Percentiles rank a stretch among this genome's conserved stretches.
Conservation (phyloP, 2,888 invertebrate genomes). For the Zaprionus bogoriensis region DNA sequence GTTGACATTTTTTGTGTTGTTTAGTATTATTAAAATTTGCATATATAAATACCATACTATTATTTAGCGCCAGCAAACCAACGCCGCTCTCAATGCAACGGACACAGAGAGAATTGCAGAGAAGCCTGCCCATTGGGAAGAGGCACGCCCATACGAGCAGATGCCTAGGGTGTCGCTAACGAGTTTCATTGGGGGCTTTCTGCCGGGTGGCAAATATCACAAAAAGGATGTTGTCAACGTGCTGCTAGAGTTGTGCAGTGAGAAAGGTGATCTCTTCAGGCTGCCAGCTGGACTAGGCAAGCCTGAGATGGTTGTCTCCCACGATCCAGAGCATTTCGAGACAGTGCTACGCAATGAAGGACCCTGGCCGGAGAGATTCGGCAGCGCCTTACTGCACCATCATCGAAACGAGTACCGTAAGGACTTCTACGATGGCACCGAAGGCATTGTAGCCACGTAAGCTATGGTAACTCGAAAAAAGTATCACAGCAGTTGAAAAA, state of each 20-base stretch:
- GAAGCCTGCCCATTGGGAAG: slow-evolving; percentile 59
- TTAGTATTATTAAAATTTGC: neutral
- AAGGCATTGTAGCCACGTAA: slow-evolving; percentile 67
- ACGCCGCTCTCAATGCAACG: slow-evolving; percentile 14
- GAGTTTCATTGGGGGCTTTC: slow-evolving; percentile 16
- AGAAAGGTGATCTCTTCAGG: slow-evolving; percentile 81
- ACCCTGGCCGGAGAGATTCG: slow-evolving; percentile 82
- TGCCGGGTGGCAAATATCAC: slow-evolving; percentile 69
- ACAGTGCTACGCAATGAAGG: slow-evolving; percentile 83
- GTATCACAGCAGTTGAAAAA: neutral
- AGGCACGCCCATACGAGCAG: slow-evolving; percentile 59
- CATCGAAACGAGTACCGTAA: slow-evolving; percentile 77
- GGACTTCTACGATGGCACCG: slow-evolving; percentile 63
- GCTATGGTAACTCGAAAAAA: neutral
- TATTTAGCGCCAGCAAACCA: slow-evolving; percentile 52
- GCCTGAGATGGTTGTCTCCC: slow-evolving; percentile 78
- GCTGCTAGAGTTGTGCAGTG: slow-evolving; percentile 35
- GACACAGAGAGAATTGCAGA: neutral
- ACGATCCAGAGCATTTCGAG: slow-evolving; percentile 84
- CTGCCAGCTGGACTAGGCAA: slow-evolving; percentile 78
- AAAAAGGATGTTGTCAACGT: slow-evolving; percentile 47
- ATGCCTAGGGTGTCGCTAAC: slow-evolving; percentile 57
- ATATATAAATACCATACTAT: neutral
- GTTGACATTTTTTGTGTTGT: neutral
- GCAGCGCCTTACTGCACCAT: slow-evolving; percentile 79